Evolutionary conservation across 2,797 vertebrate genomes (phyloP).

Genomic region (Gadopsis marmoratus): DNA sequence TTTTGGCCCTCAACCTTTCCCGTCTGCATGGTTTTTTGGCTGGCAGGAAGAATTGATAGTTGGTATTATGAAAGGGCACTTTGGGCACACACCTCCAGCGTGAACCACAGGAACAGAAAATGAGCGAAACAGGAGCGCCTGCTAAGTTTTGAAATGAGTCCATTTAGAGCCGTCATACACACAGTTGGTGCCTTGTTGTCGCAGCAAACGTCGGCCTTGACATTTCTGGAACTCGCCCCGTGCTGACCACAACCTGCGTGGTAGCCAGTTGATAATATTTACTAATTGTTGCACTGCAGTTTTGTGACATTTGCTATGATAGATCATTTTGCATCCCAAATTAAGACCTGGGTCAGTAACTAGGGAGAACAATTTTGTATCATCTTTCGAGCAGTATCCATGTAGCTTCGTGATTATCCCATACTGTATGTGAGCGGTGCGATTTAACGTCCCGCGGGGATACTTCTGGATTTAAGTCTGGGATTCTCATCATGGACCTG

Average conservation of each 20-base stretch:
- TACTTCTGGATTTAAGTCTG: background rate
- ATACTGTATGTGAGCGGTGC: background rate
- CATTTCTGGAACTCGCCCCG: conserved; percentile 5
- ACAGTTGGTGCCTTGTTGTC: background rate
- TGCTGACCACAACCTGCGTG: conserved; percentile 20
- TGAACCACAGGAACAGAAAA: conserved; percentile 20
- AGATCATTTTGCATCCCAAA: conserved; percentile 2
- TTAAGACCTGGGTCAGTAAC: conserved; percentile 36
- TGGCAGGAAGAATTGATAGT: background rate
- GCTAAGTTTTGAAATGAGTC: conserved; percentile 25
- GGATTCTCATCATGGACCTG: background rate
- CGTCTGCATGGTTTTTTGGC: conserved; percentile 15
- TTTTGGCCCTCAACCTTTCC: conserved; percentile 9
- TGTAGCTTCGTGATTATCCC: background rate
- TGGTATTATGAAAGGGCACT: background rate
- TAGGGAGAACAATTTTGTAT: background rate
- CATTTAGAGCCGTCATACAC: conserved; percentile 17
- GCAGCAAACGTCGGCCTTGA: conserved; percentile 7
- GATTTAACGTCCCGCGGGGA: background rate
- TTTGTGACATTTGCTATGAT: background rate
- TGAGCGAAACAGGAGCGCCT: background rate
- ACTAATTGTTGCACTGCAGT: conserved; percentile 14
- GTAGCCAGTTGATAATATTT: conserved; percentile 17
- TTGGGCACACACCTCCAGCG: background rate
- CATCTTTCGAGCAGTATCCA: background rate